phyloP scores from a whole-genome alignment of 2,888 invertebrate species.

The Trimorus sp. region DNA sequence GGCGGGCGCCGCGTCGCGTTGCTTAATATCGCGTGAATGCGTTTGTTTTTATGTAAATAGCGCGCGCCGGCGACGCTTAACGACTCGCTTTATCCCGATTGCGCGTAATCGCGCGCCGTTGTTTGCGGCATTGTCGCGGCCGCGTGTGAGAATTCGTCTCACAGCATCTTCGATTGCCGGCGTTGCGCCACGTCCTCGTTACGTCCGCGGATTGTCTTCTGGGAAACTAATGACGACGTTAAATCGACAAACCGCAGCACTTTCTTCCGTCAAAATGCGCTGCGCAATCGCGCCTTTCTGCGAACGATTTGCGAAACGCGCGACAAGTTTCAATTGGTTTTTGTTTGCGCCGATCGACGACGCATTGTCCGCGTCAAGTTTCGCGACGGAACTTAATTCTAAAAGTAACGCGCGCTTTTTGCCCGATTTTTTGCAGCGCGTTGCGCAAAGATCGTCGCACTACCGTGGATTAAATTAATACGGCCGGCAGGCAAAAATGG shows the following conservation, averaged over 20 bases:
- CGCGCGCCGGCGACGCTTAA: constrained; percentile 57
- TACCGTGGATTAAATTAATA: no score
- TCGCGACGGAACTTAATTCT: no score
- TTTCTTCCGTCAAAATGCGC: constrained; percentile 33
- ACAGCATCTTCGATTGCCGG: no score
- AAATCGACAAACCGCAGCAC: constrained; percentile 48
- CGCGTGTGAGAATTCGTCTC: constrained; percentile 39
- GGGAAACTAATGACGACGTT: constrained; percentile 47
- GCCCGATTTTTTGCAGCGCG: no score
- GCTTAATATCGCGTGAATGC: constrained; percentile 52
- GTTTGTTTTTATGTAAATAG: constrained; percentile 59
- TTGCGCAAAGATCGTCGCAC: no score
- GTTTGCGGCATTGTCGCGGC: constrained; percentile 22
- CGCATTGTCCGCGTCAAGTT: no score
- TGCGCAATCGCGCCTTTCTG: constrained; percentile 11
- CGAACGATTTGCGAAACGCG: constrained; percentile 32
- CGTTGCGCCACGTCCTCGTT: no score
- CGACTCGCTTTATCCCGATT: constrained; percentile 61
- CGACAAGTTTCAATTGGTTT: constrained; percentile 27
- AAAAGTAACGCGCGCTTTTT: no score
- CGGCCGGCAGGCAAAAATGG: no score
- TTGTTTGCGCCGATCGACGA: no score
- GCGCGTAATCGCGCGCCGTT: constrained; percentile 44
- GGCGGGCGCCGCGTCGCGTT: constrained; percentile 36
- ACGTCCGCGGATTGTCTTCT: constrained; percentile 13